Percentiles rank a stretch among this genome's conserved stretches.
Evolutionary conservation across 2,113 vertebrate species (phyloP).

Genomic region (Peromyscus leucopus): DNA sequence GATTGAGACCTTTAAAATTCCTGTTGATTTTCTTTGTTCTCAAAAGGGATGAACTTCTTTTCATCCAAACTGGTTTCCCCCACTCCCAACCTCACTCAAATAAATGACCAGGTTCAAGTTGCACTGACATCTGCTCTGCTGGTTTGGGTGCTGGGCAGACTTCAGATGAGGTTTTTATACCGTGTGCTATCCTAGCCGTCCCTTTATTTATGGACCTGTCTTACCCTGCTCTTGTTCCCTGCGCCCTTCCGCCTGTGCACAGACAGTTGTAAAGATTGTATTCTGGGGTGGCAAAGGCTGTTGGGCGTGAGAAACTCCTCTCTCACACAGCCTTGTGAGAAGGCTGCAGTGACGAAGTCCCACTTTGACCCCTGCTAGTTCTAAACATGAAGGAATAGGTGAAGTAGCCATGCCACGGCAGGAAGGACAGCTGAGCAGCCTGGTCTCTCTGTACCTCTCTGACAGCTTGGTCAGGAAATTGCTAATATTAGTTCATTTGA

Average conservation of each 20-base stretch:
- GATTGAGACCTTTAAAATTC: conserved; percentile 76
- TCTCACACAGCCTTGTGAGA: not conserved
- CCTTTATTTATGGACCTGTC: conserved; percentile 3
- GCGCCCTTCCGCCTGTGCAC: not conserved
- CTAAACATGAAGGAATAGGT: conserved; percentile 13
- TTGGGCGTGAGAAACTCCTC: not conserved
- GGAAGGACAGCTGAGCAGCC: conserved; percentile 54
- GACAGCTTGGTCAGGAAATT: conserved; percentile 64
- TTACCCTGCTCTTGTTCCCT: conserved; percentile 55
- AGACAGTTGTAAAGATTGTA: not conserved
- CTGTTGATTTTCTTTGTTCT: conserved; percentile 66
- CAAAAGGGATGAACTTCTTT: conserved; percentile 67
- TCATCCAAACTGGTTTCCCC: conserved; percentile 67
- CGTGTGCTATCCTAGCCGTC: not conserved
- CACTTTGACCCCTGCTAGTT: conserved; percentile 46
- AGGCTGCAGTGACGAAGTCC: conserved; percentile 45
- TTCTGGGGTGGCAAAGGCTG: conserved; percentile 18
- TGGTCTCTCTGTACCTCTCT: conserved; percentile 26
- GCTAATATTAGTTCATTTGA: conserved; percentile 59
- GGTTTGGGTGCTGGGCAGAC: conserved; percentile 39
- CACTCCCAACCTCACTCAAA: conserved; percentile 11
- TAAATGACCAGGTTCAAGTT: conserved; percentile 76
- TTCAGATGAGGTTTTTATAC: conserved; percentile 55
- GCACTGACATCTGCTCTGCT: conserved; percentile 66
- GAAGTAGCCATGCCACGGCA: not conserved